These are phyloP conservation scores for Amphiprion clarkii DNA, from an alignment of 2,797 vertebrate genomes.

Conservation along the genomic window DNA sequence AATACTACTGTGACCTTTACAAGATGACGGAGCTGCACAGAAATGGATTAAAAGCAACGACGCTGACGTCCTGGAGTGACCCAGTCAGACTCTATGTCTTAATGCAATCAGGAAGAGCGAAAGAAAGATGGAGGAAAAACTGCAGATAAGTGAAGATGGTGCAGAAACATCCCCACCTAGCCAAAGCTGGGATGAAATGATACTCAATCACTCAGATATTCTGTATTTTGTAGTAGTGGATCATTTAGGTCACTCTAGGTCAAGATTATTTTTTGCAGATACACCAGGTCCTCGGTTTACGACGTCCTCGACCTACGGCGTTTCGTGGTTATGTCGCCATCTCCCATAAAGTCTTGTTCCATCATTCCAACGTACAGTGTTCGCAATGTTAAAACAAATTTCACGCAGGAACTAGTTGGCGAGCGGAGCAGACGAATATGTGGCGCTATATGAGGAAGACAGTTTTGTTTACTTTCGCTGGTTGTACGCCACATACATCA, in stretches of 20 bases:
- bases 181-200: not conserved
- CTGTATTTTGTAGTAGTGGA: not conserved
- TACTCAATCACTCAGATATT: not conserved
- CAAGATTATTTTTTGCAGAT: too few relatives aligned
- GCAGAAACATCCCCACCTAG: not conserved
- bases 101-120: not conserved
- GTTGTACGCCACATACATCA: too few relatives aligned
- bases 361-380: too few relatives aligned
- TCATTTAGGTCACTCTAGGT: not conserved
- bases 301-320: too few relatives aligned
- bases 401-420: too few relatives aligned
- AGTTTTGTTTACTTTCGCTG: too few relatives aligned
- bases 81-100: constrained; percentile 6
- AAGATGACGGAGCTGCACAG: constrained; percentile 15
- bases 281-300: too few relatives aligned
- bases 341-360: too few relatives aligned
- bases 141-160: not conserved
- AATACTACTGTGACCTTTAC: constrained; percentile 62
- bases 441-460: too few relatives aligned
- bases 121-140: not conserved
- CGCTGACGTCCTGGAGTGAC: constrained; percentile 2
- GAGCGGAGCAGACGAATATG: too few relatives aligned
- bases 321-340: too few relatives aligned
- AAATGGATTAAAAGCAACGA: constrained; percentile 18
- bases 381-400: too few relatives aligned